phyloP scores from a whole-genome alignment of 2,797 vertebrate species.

The Nyctalus aviator region DNA sequence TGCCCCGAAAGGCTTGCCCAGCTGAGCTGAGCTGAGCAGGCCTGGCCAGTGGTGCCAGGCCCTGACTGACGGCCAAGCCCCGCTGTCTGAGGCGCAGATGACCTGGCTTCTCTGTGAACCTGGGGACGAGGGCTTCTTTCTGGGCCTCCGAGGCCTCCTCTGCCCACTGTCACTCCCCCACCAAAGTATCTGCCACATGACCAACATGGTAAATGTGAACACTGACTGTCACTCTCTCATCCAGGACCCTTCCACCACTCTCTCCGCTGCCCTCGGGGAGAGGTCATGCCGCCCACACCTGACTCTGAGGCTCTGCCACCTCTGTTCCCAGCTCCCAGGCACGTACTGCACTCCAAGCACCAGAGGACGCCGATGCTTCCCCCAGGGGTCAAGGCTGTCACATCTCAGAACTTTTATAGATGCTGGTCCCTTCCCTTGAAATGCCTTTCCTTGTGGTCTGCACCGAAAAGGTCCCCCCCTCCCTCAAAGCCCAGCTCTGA shows the following conservation, averaged over 20 bases:
- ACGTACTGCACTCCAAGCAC: background rate
- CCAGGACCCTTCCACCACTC: background rate
- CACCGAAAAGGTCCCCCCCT: background rate
- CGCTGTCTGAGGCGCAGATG: background rate
- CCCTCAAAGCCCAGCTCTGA: background rate
- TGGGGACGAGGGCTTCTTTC: background rate
- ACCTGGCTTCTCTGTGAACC: background rate
- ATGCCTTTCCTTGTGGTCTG: background rate
- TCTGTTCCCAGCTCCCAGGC: background rate
- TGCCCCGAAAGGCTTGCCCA: background rate
- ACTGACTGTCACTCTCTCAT: background rate
- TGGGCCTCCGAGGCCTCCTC: background rate
- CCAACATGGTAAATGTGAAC: background rate
- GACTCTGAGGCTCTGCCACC: background rate
- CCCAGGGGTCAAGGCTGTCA: background rate
- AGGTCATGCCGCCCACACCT: background rate
- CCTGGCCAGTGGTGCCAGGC: background rate
- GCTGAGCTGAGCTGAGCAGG: background rate
- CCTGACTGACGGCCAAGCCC: background rate
- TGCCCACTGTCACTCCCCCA: background rate
- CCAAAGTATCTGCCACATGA: fast-evolving
- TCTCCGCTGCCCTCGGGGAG: background rate
- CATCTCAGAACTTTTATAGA: background rate
- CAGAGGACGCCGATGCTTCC: background rate
- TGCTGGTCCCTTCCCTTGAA: background rate